These are phyloP conservation scores for Epistrophe grossulariae DNA, from an alignment of 2,888 invertebrate genomes.

Conservation along the genomic window DNA sequence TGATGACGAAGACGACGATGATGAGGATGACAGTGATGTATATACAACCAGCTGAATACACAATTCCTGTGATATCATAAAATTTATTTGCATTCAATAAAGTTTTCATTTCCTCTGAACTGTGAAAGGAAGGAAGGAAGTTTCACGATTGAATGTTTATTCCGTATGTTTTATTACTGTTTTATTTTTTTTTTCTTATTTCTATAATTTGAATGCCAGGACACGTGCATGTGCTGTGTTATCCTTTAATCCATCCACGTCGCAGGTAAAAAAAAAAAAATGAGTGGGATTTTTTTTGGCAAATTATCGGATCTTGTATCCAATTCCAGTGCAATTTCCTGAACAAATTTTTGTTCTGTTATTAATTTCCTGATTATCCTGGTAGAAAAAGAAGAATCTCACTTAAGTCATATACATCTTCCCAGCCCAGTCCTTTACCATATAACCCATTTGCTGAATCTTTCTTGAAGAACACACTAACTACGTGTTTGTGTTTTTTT, in stretches of 20 bases:
- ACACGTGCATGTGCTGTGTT: constrained; percentile 32
- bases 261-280: not conserved
- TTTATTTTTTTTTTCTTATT: not conserved
- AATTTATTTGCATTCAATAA: constrained; percentile 70
- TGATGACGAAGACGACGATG: constrained; percentile 28
- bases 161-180: constrained; percentile 15
- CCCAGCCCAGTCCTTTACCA: not conserved
- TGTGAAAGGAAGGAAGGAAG: constrained; percentile 40
- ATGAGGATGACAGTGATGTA: too few relatives aligned
- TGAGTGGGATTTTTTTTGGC: constrained; percentile 44
- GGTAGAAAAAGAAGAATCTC: constrained; percentile 19
- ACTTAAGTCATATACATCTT: not conserved
- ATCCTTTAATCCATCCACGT: constrained; percentile 22
- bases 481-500: constrained; percentile 2
- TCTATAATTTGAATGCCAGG: constrained; percentile 5
- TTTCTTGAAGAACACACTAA: not conserved
- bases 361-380: constrained; percentile 75
- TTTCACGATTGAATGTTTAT: constrained; percentile 30
- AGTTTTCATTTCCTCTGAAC: constrained; percentile 48
- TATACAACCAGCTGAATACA: not conserved
- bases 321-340: constrained; percentile 70
- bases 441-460: not conserved
- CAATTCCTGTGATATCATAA: constrained; percentile 12
- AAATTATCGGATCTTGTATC: constrained; percentile 64
- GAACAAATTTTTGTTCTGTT: constrained; percentile 62